Conservation (phyloP, 1,140 invertebrate genomes). For the Meteorus sp. region DNA sequence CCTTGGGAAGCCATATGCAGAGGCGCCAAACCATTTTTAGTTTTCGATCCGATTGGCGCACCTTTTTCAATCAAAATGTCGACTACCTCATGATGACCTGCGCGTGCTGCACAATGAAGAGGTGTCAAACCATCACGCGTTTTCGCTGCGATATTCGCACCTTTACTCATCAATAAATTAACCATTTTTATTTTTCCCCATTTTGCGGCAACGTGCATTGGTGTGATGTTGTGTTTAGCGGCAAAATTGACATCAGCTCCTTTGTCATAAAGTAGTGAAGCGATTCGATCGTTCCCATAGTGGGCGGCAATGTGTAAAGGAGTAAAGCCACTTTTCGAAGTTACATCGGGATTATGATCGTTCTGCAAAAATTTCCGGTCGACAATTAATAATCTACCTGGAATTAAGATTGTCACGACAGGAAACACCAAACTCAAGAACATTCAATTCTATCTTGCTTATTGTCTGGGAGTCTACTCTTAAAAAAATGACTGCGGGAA, state of each 20-base stretch:
- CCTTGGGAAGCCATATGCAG: slow-evolving; percentile 95
- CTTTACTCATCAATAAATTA: slow-evolving; percentile 77
- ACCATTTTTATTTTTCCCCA: slow-evolving; percentile 97
- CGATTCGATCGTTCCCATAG: slow-evolving; percentile 97
- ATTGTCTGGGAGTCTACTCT: too few relatives aligned
- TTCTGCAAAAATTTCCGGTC: slow-evolving; percentile 62
- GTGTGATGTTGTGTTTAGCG: slow-evolving; percentile 94
- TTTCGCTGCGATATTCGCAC: slow-evolving; percentile 91
- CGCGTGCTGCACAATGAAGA: slow-evolving; percentile 88
- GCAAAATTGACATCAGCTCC: slow-evolving; percentile 95
- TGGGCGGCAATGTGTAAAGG: slow-evolving; percentile 98
- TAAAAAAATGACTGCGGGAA: too few relatives aligned
- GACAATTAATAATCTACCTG: too few relatives aligned
- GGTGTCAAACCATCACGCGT: slow-evolving; percentile 95
- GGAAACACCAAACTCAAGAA: too few relatives aligned
- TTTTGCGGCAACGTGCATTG: slow-evolving; percentile 93
- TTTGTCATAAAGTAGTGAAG: slow-evolving; percentile 83
- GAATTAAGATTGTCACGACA: too few relatives aligned
- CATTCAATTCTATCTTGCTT: too few relatives aligned
- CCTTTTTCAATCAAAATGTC: slow-evolving; percentile 88
- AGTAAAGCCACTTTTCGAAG: slow-evolving; percentile 97
- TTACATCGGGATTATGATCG: slow-evolving; percentile 93
- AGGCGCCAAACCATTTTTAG: slow-evolving; percentile 93
- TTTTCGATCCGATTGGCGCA: slow-evolving; percentile 93
- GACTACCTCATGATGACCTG: slow-evolving; percentile 95